These are phyloP conservation scores for Callorhinus ursinus DNA, from an alignment of 2,113 vertebrate species.

Conservation along the genomic window DNA sequence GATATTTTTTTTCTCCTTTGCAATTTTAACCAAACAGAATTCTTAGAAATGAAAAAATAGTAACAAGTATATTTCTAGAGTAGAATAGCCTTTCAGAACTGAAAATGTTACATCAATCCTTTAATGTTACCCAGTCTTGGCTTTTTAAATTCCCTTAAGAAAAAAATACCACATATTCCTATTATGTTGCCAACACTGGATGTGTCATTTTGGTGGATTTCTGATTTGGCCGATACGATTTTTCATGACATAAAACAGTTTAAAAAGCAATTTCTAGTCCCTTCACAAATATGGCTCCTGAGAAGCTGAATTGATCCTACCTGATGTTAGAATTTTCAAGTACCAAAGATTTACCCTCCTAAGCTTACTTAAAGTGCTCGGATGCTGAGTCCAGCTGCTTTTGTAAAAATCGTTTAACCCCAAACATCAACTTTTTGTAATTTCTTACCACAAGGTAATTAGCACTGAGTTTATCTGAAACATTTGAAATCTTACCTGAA, in stretches of 20 bases:
- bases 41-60: constrained; percentile 73
- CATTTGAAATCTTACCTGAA: not conserved
- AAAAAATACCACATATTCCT: constrained; percentile 68
- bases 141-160: constrained; percentile 66
- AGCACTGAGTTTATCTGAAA: not conserved
- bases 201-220: constrained; percentile 62
- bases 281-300: not conserved
- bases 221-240: constrained; percentile 45
- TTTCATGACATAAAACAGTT: constrained; percentile 1
- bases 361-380: not conserved
- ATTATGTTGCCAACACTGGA: constrained; percentile 44
- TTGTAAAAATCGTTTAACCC: not conserved
- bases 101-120: constrained; percentile 75
- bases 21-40: constrained; percentile 75
- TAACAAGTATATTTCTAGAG: constrained; percentile 68
- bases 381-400: not conserved
- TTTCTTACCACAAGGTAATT: constrained; percentile 36
- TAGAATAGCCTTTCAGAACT: constrained; percentile 63
- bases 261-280: constrained; percentile 58
- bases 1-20: constrained; percentile 65
- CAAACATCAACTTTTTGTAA: not conserved
- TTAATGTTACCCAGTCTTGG: constrained; percentile 67
- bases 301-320: not conserved
- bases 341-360: not conserved
- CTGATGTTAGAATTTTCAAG: not conserved